Percentiles rank a stretch among this genome's conserved stretches.
phyloP scores from a whole-genome alignment of 2,888 invertebrate species.

The Acanthoscelides obtectus region DNA sequence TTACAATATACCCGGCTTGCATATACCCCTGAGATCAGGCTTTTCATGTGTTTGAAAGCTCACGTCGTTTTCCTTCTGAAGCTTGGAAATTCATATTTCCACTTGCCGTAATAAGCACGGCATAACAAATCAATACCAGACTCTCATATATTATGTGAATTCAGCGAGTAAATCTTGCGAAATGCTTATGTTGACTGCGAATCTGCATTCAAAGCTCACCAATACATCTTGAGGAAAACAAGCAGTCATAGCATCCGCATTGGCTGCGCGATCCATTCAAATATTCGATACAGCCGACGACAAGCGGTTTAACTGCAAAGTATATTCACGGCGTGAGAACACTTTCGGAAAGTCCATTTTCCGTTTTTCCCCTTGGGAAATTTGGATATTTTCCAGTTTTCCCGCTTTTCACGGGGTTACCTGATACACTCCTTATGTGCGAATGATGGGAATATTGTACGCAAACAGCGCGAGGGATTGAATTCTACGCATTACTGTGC shows the following conservation, averaged over 20 bases:
- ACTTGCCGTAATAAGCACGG: too few relatives aligned
- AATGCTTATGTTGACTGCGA: background rate
- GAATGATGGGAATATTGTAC: slow-evolving; percentile 41
- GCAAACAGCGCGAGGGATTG: slow-evolving; percentile 37
- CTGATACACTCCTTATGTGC: slow-evolving; percentile 34
- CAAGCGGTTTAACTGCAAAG: background rate
- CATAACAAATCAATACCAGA: too few relatives aligned
- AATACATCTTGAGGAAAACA: background rate
- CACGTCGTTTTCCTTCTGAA: too few relatives aligned
- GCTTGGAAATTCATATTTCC: too few relatives aligned
- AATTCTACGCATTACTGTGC: slow-evolving; percentile 36
- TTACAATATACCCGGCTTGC: too few relatives aligned
- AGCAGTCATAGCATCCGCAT: background rate
- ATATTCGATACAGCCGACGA: background rate
- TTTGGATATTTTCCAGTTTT: slow-evolving; percentile 43
- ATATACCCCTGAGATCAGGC: too few relatives aligned
- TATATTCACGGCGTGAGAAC: slow-evolving; percentile 10
- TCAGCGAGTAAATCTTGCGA: background rate
- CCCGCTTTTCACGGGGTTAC: slow-evolving; percentile 33
- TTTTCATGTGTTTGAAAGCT: too few relatives aligned
- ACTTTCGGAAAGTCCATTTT: slow-evolving; percentile 40
- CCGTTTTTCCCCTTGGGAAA: slow-evolving; percentile 40
- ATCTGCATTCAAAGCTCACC: background rate
- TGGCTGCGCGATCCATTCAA: background rate
- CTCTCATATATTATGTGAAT: too few relatives aligned